Conservation (phyloP, 2,113 vertebrate genomes). For the Dipodomys stephensi region DNA sequence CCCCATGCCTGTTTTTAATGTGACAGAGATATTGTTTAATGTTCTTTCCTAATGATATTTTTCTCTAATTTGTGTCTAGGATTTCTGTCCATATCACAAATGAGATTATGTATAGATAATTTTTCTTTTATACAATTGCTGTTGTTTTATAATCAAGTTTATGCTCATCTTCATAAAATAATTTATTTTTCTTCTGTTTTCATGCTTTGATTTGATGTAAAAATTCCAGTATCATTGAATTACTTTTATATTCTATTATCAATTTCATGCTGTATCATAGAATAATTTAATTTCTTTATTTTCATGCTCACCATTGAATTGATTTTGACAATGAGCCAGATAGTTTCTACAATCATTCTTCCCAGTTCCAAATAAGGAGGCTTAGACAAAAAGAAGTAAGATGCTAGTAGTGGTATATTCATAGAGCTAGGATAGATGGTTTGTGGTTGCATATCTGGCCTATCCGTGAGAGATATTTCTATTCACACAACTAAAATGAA, state of each 20-base stretch:
- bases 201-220: too few species aligned
- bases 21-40: background rate
- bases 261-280: background rate
- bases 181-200: too few species aligned
- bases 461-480: background rate
- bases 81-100: background rate
- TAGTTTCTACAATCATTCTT: background rate
- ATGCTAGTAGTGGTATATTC: background rate
- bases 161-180: too few species aligned
- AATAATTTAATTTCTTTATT: background rate
- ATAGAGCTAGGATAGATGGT: too few species aligned
- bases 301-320: background rate
- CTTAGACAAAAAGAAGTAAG: background rate
- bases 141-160: background rate
- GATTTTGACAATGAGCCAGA: background rate
- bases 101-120: background rate
- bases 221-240: too few species aligned
- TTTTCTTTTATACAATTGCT: background rate
- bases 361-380: background rate
- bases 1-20: too few species aligned
- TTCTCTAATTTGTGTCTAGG: background rate
- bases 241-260: background rate
- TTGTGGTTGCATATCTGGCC: background rate
- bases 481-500: background rate
- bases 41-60: background rate